Base-by-base conservation (phyloP, 2,888 invertebrate species). In the Oscheius sp. region DNA sequence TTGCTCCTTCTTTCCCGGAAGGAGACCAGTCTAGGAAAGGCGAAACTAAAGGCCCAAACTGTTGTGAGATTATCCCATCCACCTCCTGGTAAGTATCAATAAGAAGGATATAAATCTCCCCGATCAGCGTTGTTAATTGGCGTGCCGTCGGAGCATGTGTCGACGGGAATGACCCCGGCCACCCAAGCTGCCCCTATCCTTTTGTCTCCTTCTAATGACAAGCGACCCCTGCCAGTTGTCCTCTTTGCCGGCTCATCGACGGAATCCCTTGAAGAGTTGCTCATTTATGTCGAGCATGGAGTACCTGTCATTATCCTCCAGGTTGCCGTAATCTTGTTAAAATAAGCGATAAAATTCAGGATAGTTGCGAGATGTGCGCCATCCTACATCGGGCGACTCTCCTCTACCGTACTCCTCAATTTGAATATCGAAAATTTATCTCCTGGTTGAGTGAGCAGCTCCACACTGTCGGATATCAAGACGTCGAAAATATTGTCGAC, bases 351-450 rank as follows among this genome's bases (percentile, higher is more conserved):
- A 74, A 86, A 6, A 35, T 35, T 35, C 35, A 35, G 79, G 87
- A 87, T 71, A 81, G 80, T 45, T 86, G 85, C 73, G 87, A 87
- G 71, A 66, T 87, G 13, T 87, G 87, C 70, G 81, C 81, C 2
- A 70, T 86, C 7, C 77, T 87, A 7, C 79, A 80, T 59, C 79
- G 77, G 21, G 79, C 81, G 21, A 76, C 78, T 64, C 73, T 83
- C n/a, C 80, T 87, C 25, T 81, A 80, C 46, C 75, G 80, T 46
- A 79, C 80, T 64, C 69, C 83, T 3, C 75, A 72, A 21, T 86
- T 86, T 59, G 80, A 82, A n/a, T 80, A 85, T 58, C 72, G 76
- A 23, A 74, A 74, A 13, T 86, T 86, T 73, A 66, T 80, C 16
- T 68, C 63, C 18, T 85, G 85, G 85, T 69, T 76, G 59, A 61